Conservation (phyloP, 2,888 invertebrate species). For the Acrocera orbiculus region DNA sequence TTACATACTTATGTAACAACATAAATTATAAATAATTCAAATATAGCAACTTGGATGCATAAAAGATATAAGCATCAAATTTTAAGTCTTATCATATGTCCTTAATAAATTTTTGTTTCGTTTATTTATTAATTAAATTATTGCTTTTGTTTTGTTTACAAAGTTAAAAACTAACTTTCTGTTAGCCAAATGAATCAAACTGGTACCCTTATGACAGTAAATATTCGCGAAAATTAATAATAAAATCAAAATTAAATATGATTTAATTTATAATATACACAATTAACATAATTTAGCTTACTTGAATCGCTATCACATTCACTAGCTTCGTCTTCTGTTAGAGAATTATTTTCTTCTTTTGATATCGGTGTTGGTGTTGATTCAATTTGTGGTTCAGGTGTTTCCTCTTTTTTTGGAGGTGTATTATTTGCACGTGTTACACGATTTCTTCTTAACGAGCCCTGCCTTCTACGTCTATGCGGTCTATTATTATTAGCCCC, state of each 20-base stretch:
- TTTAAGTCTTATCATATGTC: not conserved
- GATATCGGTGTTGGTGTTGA: conserved; percentile 48
- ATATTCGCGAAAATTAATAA: no score
- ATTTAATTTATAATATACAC: no score
- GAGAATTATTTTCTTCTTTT: conserved; percentile 60
- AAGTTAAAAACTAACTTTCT: no score
- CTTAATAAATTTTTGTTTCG: not conserved
- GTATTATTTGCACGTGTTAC: conserved; percentile 62
- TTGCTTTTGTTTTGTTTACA: no score
- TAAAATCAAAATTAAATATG: no score
- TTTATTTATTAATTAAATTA: conserved; percentile 50
- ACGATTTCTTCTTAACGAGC: conserved; percentile 70
- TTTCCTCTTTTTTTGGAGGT: conserved; percentile 58
- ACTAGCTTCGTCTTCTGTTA: conserved; percentile 79
- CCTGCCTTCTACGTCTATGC: conserved; percentile 73
- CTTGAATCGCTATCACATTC: conserved; percentile 91
- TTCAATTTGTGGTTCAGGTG: conserved; percentile 39
- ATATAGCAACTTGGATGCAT: no score
- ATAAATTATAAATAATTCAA: no score
- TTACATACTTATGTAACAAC: no score
- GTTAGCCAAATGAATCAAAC: no score
- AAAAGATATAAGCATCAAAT: no score
- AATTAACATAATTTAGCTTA: no score
- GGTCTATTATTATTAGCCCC: conserved; percentile 94
- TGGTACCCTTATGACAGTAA: no score